phyloP scores from a whole-genome alignment of 2,113 vertebrate genomes.

The Prietella phreatophila region DNA sequence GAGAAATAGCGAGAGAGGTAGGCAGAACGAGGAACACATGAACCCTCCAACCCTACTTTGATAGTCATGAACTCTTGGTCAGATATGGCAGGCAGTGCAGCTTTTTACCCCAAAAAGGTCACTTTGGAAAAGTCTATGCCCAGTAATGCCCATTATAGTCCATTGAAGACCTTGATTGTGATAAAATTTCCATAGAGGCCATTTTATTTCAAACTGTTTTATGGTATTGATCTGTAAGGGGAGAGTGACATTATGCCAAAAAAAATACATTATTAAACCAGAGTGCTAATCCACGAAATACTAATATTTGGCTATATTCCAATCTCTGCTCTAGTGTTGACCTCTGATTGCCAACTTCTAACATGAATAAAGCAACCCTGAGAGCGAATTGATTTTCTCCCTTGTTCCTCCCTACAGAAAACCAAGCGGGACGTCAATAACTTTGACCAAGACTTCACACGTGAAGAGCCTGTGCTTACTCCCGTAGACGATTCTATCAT shows the following conservation, averaged over 20 bases:
- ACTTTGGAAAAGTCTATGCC: neutral
- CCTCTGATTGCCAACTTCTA: neutral
- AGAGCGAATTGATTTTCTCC: neutral
- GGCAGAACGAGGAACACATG: neutral
- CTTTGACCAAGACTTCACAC: constrained; percentile 99
- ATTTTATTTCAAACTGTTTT: neutral
- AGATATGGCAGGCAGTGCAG: neutral
- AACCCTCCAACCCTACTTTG: no score
- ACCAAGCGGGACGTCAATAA: constrained; percentile 99
- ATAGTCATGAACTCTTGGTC: neutral
- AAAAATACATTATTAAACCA: neutral
- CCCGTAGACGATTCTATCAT: constrained; percentile 89
- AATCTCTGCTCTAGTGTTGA: neutral
- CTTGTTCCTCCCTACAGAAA: constrained; percentile 77
- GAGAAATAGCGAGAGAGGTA: neutral
- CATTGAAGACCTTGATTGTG: neutral
- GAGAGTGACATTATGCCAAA: neutral
- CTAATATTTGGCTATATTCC: neutral
- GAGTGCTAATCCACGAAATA: neutral
- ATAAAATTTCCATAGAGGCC: neutral
- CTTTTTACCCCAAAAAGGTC: neutral
- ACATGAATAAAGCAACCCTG: neutral
- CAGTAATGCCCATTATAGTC: neutral
- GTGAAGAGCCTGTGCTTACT: constrained; percentile 93
- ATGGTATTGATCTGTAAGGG: neutral